Percentiles rank a stretch among this genome's conserved stretches.
These are phyloP conservation scores for Mesorhabditis sp. DNA, from an alignment of 2,888 invertebrate species.

Conservation along the genomic window DNA sequence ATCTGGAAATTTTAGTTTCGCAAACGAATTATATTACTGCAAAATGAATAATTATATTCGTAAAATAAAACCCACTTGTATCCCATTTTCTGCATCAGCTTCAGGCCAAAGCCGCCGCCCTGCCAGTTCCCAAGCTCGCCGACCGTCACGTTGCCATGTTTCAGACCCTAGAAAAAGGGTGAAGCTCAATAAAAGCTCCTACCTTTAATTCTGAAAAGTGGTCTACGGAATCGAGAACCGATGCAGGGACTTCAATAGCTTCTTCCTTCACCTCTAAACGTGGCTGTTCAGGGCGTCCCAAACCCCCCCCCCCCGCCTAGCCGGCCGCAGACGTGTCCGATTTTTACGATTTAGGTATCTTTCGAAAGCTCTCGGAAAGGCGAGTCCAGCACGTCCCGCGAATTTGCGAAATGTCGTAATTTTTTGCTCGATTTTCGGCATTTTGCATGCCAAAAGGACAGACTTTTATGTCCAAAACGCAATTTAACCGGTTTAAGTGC, in stretches of 20 bases:
- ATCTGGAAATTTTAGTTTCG: not conserved
- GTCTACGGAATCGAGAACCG: not conserved
- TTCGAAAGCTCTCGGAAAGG: no score
- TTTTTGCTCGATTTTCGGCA: no score
- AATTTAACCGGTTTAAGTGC: no score
- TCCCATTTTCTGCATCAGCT: slow-evolving; percentile 41
- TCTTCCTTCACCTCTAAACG: not conserved
- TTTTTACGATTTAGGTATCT: no score
- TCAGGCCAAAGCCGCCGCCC: slow-evolving; percentile 36
- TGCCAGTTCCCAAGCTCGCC: slow-evolving; percentile 36
- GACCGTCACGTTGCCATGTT: slow-evolving; percentile 14
- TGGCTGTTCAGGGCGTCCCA: no score
- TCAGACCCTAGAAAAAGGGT: not conserved
- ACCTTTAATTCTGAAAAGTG: not conserved
- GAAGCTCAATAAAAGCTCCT: not conserved
- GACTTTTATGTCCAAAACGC: no score
- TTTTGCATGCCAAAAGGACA: no score
- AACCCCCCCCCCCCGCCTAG: no score
- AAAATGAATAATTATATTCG: slow-evolving; percentile 3
- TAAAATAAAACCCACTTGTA: slow-evolving; percentile 24
- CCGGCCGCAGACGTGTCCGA: no score
- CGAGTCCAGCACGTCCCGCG: no score
- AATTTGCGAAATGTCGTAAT: no score
- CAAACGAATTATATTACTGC: not conserved
- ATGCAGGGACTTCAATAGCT: not conserved